Evolutionary conservation across 2,888 invertebrate genomes (phyloP).

Genomic region (Lumbricus terrestris): DNA sequence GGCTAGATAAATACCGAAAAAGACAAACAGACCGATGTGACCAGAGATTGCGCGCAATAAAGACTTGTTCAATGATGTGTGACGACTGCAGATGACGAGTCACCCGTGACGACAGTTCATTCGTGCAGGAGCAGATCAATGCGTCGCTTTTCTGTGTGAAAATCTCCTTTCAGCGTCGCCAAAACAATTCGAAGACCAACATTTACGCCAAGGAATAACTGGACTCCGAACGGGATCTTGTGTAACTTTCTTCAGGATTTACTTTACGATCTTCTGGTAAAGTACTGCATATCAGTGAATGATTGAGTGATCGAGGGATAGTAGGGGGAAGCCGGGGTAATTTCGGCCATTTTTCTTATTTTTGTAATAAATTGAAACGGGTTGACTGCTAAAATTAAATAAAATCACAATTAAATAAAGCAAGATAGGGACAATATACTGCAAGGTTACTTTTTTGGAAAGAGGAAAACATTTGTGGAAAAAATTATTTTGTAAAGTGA

Average conservation of each 20-base stretch:
- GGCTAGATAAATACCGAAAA: background rate
- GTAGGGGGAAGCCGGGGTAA: too few relatives aligned
- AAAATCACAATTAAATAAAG: too few relatives aligned
- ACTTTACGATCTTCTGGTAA: background rate
- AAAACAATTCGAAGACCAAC: background rate
- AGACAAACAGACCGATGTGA: background rate
- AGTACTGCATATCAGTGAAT: background rate
- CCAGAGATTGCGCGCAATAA: background rate
- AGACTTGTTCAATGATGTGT: background rate
- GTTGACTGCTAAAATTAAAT: too few relatives aligned
- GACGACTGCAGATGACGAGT: background rate
- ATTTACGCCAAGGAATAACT: background rate
- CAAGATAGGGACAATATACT: too few relatives aligned
- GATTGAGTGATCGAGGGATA: background rate
- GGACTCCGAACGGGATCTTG: background rate
- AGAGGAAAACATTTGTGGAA: too few relatives aligned
- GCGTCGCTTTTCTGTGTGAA: background rate
- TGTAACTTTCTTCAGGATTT: background rate
- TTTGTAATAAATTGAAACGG: too few relatives aligned
- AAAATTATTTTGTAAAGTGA: too few relatives aligned
- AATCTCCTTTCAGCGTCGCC: background rate
- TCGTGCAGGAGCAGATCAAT: background rate
- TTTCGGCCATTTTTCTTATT: too few relatives aligned
- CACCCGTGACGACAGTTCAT: background rate
- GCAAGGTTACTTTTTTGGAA: too few relatives aligned